phyloP scores from a whole-genome alignment of 2,113 vertebrate genomes.

The Mobula birostris region DNA sequence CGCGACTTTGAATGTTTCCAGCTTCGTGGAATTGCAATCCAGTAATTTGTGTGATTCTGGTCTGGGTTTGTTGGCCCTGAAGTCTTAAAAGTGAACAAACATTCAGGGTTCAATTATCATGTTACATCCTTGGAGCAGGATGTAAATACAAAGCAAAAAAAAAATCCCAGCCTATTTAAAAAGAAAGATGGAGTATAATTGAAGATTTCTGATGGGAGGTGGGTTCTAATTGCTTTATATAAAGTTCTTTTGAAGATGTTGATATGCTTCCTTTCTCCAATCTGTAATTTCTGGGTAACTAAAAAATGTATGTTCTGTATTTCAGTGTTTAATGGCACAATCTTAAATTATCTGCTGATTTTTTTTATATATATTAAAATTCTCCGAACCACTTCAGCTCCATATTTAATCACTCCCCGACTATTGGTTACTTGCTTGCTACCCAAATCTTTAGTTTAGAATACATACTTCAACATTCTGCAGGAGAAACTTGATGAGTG shows the following conservation, averaged over 20 bases:
- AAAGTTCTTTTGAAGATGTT: conserved; percentile 35
- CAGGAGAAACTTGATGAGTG: no score
- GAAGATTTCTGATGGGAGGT: conserved; percentile 15
- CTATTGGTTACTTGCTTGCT: conserved; percentile 12
- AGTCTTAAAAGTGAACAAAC: conserved; percentile 27
- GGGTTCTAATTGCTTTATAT: conserved; percentile 33
- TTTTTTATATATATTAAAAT: conserved; percentile 34
- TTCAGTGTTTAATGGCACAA: conserved; percentile 37
- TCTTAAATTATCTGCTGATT: conserved; percentile 37
- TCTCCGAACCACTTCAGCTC: conserved; percentile 35
- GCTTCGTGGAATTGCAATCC: conserved; percentile 10
- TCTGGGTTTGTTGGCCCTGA: conserved; percentile 7
- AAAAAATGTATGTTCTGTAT: conserved; percentile 35
- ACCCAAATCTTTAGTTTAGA: conserved; percentile 3
- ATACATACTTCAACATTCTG: neutral
- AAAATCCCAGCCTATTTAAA: conserved; percentile 32
- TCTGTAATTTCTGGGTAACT: conserved; percentile 35
- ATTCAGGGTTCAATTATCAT: conserved; percentile 1
- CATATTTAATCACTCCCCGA: conserved; percentile 27
- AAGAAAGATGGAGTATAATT: neutral
- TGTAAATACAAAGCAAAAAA: conserved; percentile 32
- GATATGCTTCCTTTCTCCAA: conserved; percentile 28
- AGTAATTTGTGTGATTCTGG: neutral
- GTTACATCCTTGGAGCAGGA: neutral
- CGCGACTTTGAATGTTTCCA: conserved; percentile 3